Conservation (phyloP, 2,113 vertebrate species). For the Anolis carolinensis region DNA sequence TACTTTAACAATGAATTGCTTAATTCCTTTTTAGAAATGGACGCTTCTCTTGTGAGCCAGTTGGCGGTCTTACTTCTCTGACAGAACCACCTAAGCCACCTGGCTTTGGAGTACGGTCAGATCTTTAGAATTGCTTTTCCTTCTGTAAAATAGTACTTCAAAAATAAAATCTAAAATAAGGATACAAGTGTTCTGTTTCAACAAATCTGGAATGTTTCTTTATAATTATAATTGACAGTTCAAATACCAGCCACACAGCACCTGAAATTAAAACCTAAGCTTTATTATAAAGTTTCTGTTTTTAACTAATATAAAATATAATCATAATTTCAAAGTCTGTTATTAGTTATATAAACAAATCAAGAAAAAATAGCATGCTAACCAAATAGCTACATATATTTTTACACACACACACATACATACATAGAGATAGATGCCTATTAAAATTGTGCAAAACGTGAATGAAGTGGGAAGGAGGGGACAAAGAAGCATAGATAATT, state of each 20-base stretch:
- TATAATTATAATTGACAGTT: neutral
- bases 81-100: conserved; percentile 91
- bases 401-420: neutral
- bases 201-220: neutral
- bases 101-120: conserved; percentile 90
- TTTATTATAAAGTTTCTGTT: neutral
- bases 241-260: neutral
- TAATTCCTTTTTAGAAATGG: conserved; percentile 78
- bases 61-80: conserved; percentile 91
- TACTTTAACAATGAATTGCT: conserved; percentile 33
- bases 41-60: conserved; percentile 96
- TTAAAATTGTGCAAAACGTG: neutral
- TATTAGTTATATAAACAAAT: neutral
- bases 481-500: too few relatives aligned
- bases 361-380: neutral
- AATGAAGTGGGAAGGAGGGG: neutral
- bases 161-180: conserved; percentile 20
- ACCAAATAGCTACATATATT: neutral
- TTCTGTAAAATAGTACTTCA: neutral
- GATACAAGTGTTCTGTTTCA: neutral
- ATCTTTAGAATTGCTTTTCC: conserved; percentile 77
- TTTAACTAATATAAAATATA: neutral
- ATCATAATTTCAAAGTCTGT: neutral
- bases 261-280: neutral
- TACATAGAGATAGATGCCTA: too few relatives aligned